Percentiles rank a stretch among this genome's conserved stretches.
These are phyloP conservation scores for Tachina grossa DNA, from an alignment of 2,888 invertebrate genomes.

Conservation along the genomic window DNA sequence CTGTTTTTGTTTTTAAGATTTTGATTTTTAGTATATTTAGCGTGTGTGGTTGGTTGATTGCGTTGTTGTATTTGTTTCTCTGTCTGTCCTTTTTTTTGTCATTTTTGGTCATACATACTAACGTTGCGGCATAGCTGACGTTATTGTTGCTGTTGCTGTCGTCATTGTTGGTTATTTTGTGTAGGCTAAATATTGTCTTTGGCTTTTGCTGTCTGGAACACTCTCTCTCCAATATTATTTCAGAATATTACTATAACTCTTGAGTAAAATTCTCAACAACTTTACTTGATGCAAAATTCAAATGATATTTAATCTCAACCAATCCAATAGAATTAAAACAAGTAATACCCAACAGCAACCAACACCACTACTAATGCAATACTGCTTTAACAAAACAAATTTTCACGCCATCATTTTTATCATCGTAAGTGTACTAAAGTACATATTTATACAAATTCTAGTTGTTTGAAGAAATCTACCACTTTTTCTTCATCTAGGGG, in stretches of 20 bases:
- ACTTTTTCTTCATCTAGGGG: constrained; percentile 68
- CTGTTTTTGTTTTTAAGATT: constrained; percentile 49
- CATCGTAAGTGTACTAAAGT: neutral
- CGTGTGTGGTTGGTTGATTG: constrained; percentile 64
- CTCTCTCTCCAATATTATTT: constrained; percentile 24
- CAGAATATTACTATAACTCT: constrained; percentile 20
- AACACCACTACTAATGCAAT: constrained; percentile 4
- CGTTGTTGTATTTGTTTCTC: constrained; percentile 48
- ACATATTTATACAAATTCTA: neutral
- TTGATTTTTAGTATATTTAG: constrained; percentile 51
- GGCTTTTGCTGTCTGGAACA: constrained; percentile 30
- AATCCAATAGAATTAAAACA: constrained; percentile 58
- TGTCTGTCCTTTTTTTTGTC: constrained; percentile 54
- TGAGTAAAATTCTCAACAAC: constrained; percentile 42
- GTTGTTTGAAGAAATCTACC: constrained; percentile 46
- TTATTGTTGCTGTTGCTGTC: constrained; percentile 31
- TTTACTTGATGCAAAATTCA: constrained; percentile 42
- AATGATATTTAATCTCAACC: constrained; percentile 33
- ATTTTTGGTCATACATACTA: constrained; percentile 67
- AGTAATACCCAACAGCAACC: constrained; percentile 4
- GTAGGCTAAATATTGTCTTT: constrained; percentile 50
- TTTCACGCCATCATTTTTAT: constrained; percentile 49
- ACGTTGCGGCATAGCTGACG: constrained; percentile 43
- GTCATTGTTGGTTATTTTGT: constrained; percentile 50
- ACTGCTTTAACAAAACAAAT: neutral